Percentiles rank a stretch among this genome's conserved stretches.
Evolutionary conservation across 2,888 invertebrate species (phyloP).

Genomic region (Kuschelorhynchus macadamiae): DNA sequence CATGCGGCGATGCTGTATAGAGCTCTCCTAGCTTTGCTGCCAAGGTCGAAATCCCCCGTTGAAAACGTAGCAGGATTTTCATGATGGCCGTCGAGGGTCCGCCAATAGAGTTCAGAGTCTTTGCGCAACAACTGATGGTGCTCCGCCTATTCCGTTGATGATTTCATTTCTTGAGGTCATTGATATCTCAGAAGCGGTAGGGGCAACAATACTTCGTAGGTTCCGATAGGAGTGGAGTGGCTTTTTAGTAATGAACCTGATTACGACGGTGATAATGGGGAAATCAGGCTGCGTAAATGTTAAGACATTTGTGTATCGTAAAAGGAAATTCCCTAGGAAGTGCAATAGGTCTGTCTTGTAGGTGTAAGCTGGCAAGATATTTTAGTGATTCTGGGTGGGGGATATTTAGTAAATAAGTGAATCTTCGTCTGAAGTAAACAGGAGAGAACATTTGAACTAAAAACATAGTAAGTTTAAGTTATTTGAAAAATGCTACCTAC

Average conservation of each 20-base stretch:
- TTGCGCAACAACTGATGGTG: conserved; percentile 22
- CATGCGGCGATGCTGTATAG: neutral
- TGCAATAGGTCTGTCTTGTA: no score
- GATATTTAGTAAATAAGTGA: neutral
- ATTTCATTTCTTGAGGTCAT: conserved; percentile 37
- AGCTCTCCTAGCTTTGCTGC: neutral
- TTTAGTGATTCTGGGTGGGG: neutral
- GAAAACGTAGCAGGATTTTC: conserved; percentile 17
- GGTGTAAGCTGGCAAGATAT: neutral
- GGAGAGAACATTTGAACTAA: neutral
- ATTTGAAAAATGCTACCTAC: conserved; percentile 7
- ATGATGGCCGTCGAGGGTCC: conserved; percentile 41
- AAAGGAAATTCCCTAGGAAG: neutral
- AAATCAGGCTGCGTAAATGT: conserved; percentile 10
- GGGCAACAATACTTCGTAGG: conserved; percentile 32
- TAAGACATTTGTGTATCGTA: conserved; percentile 9
- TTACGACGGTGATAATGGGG: conserved; percentile 21
- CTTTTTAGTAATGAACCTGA: conserved; percentile 27
- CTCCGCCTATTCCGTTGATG: conserved; percentile 30
- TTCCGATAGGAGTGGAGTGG: conserved; percentile 18
- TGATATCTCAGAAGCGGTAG: conserved; percentile 43
- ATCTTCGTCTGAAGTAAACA: neutral
- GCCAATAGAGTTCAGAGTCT: conserved; percentile 24
- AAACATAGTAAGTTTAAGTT: conserved; percentile 8
- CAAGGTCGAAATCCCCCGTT: conserved; percentile 32